These are phyloP conservation scores for Muscicapa striata DNA, from an alignment of 2,797 vertebrate genomes.

Conservation along the genomic window DNA sequence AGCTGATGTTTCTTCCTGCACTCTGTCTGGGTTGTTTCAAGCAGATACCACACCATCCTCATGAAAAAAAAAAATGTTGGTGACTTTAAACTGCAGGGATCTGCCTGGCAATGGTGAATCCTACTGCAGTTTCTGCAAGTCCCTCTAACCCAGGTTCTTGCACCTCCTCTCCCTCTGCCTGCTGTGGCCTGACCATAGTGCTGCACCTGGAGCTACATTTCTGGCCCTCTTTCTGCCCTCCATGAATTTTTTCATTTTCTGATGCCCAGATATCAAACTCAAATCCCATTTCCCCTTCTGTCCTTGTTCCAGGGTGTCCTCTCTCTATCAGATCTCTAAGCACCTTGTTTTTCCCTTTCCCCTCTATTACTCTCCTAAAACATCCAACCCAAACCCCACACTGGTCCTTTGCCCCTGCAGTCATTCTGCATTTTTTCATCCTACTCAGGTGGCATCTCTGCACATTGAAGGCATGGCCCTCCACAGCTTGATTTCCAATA, in stretches of 20 bases:
- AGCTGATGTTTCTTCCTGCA: not conserved
- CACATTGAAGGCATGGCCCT: not conserved
- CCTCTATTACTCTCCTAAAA: not conserved
- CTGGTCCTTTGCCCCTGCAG: not conserved
- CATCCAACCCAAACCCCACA: accelerated
- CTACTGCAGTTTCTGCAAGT: not conserved
- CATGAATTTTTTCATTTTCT: not conserved
- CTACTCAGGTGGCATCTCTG: not conserved
- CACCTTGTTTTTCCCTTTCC: not conserved
- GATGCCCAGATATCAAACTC: not conserved
- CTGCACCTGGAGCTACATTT: not conserved
- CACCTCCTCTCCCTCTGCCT: not conserved
- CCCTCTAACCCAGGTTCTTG: not conserved
- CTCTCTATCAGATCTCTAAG: not conserved
- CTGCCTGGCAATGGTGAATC: not conserved
- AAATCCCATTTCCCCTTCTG: not conserved
- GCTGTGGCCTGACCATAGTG: not conserved
- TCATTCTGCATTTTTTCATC: not conserved
- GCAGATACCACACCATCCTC: not conserved
- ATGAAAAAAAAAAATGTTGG: not conserved
- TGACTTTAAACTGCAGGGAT: not conserved
- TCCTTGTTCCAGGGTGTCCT: not conserved
- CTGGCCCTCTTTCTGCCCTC: not conserved
- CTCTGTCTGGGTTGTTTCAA: not conserved
- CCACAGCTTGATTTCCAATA: not conserved